Percentiles rank a stretch among this genome's conserved stretches.
These are phyloP conservation scores for Orestias chungarensis DNA, from an alignment of 2,797 vertebrate species.

Conservation along the genomic window DNA sequence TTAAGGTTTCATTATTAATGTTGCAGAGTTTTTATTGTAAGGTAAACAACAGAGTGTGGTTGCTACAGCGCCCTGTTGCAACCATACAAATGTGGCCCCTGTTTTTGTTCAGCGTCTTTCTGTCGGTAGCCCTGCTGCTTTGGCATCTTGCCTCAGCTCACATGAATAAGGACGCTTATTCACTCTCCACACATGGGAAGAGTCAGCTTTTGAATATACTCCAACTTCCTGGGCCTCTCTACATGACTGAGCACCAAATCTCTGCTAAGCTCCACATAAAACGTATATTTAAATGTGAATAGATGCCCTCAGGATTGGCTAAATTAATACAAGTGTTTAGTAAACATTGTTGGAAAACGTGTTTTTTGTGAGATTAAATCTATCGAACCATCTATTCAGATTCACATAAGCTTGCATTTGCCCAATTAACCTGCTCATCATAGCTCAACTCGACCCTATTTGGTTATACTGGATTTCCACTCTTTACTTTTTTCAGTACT, in stretches of 20 bases:
- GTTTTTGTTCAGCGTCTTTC: neutral
- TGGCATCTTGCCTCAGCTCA: conserved; percentile 14
- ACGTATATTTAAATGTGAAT: neutral
- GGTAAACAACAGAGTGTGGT: neutral
- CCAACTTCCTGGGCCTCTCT: conserved; percentile 6
- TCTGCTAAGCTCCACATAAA: neutral
- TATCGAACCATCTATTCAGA: too few species aligned
- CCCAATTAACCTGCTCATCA: neutral
- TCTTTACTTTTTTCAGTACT: neutral
- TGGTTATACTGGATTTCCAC: neutral
- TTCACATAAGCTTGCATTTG: too few species aligned
- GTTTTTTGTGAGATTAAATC: neutral
- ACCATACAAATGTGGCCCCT: conserved; percentile 1
- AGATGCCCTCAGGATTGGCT: neutral
- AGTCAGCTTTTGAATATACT: neutral
- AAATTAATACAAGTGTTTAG: neutral
- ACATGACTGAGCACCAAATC: neutral
- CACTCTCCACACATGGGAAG: conserved; percentile 17
- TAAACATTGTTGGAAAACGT: too few species aligned
- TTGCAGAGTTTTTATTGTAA: neutral
- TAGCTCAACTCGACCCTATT: neutral
- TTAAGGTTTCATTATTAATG: neutral
- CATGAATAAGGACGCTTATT: conserved; percentile 8
- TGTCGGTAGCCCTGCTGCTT: conserved; percentile 9
- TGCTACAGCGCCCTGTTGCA: neutral